These are phyloP conservation scores for Phocoena sinus DNA, from an alignment of 2,113 vertebrate genomes.

Conservation along the genomic window DNA sequence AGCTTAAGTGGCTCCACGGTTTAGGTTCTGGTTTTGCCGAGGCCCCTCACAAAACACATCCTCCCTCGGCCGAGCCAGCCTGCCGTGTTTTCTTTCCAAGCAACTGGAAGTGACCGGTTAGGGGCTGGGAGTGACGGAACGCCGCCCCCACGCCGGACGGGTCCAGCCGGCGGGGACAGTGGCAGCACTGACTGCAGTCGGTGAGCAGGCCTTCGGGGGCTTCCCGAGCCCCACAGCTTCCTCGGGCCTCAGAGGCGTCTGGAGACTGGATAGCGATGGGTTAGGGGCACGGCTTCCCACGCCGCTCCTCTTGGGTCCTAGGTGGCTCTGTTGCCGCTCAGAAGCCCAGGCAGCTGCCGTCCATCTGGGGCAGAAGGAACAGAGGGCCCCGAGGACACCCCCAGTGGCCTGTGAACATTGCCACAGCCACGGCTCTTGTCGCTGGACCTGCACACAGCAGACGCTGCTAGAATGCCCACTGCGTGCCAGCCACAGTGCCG, in stretches of 20 bases:
- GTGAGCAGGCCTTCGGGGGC: accelerated
- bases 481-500: accelerated
- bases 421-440: accelerated
- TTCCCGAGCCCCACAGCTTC: background rate
- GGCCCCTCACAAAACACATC: accelerated
- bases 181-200: accelerated
- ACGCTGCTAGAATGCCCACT: accelerated
- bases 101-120: background rate
- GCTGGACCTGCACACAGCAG: accelerated
- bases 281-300: accelerated
- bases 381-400: accelerated
- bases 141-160: accelerated
- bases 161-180: accelerated
- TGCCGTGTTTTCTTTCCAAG: background rate
- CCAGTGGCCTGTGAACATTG: accelerated
- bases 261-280: accelerated
- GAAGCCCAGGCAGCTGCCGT: accelerated
- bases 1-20: accelerated
- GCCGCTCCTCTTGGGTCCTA: accelerated
- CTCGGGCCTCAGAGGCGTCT: accelerated
- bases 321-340: accelerated
- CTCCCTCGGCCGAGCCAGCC: accelerated
- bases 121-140: accelerated
- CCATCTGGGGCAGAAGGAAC: accelerated
- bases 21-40: accelerated